phyloP scores from a whole-genome alignment of 2,797 vertebrate species.

The Argya squamiceps region DNA sequence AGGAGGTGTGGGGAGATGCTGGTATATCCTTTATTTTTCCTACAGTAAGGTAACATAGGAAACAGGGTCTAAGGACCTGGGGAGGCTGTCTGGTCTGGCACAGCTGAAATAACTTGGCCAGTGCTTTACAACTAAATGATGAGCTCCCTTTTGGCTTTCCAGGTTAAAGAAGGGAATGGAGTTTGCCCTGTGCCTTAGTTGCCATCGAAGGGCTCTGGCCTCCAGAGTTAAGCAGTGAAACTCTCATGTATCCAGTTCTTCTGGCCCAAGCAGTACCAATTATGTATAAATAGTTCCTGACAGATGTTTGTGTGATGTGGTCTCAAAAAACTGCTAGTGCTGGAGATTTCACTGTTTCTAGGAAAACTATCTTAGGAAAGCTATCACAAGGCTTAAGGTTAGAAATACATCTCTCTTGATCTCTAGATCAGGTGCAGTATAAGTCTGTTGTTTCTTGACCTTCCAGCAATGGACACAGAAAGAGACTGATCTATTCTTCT shows the following conservation, averaged over 20 bases:
- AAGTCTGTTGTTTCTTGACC: not conserved
- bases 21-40: not conserved
- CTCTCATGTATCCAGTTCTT: not conserved
- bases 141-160: not conserved
- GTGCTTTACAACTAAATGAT: not conserved
- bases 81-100: not conserved
- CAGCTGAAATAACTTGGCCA: not conserved
- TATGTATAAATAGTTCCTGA: not conserved
- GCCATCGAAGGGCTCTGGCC: not conserved
- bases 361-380: not conserved
- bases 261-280: not conserved
- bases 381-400: not conserved
- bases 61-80: not conserved
- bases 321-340: not conserved
- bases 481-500: not conserved
- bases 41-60: not conserved
- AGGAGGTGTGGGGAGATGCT: not conserved
- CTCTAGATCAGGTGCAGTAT: not conserved
- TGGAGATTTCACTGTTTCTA: not conserved
- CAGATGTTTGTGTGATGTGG: not conserved
- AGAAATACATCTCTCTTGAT: not conserved
- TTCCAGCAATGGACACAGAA: not conserved
- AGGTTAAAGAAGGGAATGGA: not conserved
- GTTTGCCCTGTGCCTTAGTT: not conserved
- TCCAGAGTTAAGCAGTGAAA: not conserved